A percentile compares a stretch with the other conserved stretches of the same genome.
phyloP scores from a whole-genome alignment of 2,888 invertebrate genomes.

The Ennomos erosarius region DNA sequence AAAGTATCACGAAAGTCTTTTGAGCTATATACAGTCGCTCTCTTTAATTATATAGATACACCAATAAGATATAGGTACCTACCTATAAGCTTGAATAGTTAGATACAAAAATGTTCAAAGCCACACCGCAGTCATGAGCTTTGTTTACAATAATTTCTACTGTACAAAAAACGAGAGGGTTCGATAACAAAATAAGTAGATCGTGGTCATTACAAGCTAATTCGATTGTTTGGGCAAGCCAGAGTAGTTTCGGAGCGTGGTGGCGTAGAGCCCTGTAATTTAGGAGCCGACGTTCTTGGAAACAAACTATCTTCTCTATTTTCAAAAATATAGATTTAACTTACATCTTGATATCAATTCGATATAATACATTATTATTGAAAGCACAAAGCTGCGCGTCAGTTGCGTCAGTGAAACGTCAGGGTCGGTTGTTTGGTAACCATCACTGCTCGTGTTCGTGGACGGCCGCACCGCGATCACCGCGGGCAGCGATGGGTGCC shows the following conservation, averaged over 20 bases:
- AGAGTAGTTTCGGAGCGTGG: conserved; percentile 63
- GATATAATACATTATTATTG: too few relatives aligned
- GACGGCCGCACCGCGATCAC: too few relatives aligned
- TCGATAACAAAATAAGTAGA: conserved; percentile 39
- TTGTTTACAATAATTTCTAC: conserved; percentile 30
- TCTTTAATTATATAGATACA: too few relatives aligned
- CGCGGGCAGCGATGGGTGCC: too few relatives aligned
- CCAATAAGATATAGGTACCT: too few relatives aligned
- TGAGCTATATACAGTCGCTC: too few relatives aligned
- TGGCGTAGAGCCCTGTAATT: conserved; percentile 71
- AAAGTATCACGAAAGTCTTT: too few relatives aligned
- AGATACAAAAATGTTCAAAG: background rate
- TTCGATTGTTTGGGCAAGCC: conserved; percentile 80
- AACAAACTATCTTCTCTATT: conserved; percentile 54
- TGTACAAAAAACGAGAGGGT: conserved; percentile 30
- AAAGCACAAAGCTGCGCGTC: too few relatives aligned
- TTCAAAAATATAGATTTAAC: conserved; percentile 23
- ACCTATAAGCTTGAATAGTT: too few relatives aligned
- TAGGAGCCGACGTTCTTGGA: conserved; percentile 63
- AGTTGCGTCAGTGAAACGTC: too few relatives aligned
- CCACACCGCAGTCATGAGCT: background rate
- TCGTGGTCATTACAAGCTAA: conserved; percentile 73
- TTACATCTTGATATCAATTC: conserved; percentile 2
- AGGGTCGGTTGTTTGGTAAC: too few relatives aligned
- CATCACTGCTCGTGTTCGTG: too few relatives aligned